Percentiles rank a stretch among this genome's conserved stretches.
Evolutionary conservation across 2,113 vertebrate species (phyloP).

Genomic region (Pristiophorus japonicus): DNA sequence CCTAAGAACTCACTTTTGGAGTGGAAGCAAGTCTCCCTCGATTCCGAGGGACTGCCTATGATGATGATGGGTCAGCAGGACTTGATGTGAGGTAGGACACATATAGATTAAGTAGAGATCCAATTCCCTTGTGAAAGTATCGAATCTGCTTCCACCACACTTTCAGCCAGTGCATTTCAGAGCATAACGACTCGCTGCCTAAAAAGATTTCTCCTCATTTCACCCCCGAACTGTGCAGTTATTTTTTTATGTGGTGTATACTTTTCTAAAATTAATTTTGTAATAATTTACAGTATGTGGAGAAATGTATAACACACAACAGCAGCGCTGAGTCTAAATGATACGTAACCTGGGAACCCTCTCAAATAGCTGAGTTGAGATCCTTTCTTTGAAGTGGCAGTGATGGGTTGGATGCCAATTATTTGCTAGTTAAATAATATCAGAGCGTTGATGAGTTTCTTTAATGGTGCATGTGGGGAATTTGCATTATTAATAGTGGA

Average conservation of each 20-base stretch:
- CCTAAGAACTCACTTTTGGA: too few relatives aligned
- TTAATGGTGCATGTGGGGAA: not conserved
- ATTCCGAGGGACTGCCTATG: too few relatives aligned
- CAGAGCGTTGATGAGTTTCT: not conserved
- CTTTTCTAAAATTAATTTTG: not conserved
- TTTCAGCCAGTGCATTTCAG: not conserved
- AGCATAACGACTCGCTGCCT: not conserved
- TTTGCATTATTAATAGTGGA: slow-evolving; percentile 12
- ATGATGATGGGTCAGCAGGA: too few relatives aligned
- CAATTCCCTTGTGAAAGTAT: not conserved
- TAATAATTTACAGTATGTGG: not conserved
- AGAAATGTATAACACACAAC: not conserved
- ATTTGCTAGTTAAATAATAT: not conserved
- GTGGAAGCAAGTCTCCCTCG: too few relatives aligned
- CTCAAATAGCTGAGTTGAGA: not conserved
- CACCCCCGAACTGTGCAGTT: not conserved
- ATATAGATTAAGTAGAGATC: not conserved
- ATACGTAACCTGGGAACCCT: not conserved
- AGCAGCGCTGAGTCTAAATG: not conserved
- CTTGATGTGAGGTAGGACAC: too few relatives aligned
- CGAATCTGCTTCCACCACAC: not conserved
- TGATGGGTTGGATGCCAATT: not conserved
- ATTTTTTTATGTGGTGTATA: not conserved
- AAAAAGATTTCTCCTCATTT: not conserved
- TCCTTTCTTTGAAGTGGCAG: not conserved